Conservation (phyloP, 1,140 invertebrate species). For the Bombus pascuorum region DNA sequence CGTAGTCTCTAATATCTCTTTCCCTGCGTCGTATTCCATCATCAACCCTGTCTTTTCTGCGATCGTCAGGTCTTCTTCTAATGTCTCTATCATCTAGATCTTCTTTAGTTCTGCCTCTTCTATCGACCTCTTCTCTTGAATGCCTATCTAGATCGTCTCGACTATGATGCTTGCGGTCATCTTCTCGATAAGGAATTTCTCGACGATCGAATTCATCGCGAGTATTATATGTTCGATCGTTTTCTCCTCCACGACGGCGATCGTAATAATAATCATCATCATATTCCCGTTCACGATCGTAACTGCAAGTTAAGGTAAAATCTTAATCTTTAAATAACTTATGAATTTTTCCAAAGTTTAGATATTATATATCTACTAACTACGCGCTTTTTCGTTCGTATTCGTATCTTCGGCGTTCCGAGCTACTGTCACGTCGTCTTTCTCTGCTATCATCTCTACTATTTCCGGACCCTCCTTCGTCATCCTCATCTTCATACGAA, state of each 20-base stretch:
- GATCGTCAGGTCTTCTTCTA: conserved; percentile 74
- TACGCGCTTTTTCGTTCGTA: conserved; percentile 76
- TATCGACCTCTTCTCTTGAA: conserved; percentile 72
- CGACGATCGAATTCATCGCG: conserved; percentile 79
- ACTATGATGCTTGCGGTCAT: conserved; percentile 75
- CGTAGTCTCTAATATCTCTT: conserved; percentile 74
- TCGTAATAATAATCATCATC: conserved; percentile 83
- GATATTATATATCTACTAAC: conserved; percentile 63
- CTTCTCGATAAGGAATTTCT: conserved; percentile 75
- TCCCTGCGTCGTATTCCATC: conserved; percentile 71
- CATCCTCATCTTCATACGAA: conserved; percentile 78
- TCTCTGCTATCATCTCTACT: conserved; percentile 79
- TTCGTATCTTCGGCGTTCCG: conserved; percentile 75
- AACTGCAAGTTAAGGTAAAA: conserved; percentile 63
- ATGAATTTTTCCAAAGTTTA: not conserved
- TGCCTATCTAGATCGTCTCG: conserved; percentile 77
- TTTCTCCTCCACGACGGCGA: conserved; percentile 79
- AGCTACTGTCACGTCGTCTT: conserved; percentile 75
- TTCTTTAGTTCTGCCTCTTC: conserved; percentile 73
- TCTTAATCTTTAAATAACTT: not conserved
- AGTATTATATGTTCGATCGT: conserved; percentile 74
- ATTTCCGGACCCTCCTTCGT: conserved; percentile 77
- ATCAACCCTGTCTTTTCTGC: conserved; percentile 69
- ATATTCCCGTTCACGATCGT: conserved; percentile 77
- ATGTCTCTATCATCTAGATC: conserved; percentile 79